A percentile compares a stretch with the other conserved stretches of the same genome.
These are phyloP conservation scores for Shinisaurus crocodilurus DNA, from an alignment of 2,113 vertebrate species.

Conservation along the genomic window DNA sequence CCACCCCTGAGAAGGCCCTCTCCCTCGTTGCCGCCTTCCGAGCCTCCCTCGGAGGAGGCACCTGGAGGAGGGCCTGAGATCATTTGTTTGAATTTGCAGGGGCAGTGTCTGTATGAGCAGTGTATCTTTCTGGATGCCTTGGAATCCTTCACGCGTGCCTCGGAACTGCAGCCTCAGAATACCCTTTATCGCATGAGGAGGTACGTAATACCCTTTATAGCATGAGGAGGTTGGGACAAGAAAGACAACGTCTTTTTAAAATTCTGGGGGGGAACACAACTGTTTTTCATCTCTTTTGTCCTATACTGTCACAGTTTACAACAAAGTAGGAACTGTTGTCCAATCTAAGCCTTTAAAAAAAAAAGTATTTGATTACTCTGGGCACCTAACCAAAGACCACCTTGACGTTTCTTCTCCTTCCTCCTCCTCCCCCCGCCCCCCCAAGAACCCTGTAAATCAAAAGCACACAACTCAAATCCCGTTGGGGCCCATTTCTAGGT, in stretches of 20 bases:
- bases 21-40: no score
- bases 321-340: no score
- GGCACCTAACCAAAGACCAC: no score
- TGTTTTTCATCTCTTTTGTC: background rate
- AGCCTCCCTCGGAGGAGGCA: no score
- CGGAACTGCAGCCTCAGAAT: constrained; percentile 75
- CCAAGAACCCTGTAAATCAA: background rate
- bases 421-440: no score
- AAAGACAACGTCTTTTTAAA: background rate
- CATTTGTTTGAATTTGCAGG: constrained; percentile 64
- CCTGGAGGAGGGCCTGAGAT: no score
- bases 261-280: no score
- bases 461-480: background rate
- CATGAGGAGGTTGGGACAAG: background rate
- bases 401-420: background rate
- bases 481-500: background rate
- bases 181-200: constrained; percentile 71
- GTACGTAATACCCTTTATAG: no score
- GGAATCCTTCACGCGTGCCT: constrained; percentile 75
- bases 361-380: no score
- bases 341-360: no score
- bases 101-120: constrained; percentile 81
- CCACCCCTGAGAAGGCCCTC: no score
- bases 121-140: constrained; percentile 78
- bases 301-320: background rate